Evolutionary conservation across 1,140 invertebrate genomes (phyloP), one percentile per base, ranked within the genome.

Genomic region (Andricus grossulariae): DNA sequence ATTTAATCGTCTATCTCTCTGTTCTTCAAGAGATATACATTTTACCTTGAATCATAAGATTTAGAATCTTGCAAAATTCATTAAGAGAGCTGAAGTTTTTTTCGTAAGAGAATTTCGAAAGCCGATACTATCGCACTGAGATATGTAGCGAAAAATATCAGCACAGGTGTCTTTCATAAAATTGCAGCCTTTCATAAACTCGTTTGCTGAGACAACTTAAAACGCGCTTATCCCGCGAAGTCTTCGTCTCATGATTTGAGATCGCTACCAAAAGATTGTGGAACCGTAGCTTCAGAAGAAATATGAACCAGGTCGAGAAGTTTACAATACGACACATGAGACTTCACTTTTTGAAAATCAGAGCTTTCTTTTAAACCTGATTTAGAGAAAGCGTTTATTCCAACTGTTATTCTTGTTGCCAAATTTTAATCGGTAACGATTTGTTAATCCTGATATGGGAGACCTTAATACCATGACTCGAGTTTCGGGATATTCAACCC

Each of bases 91-190:
- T 39, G 21, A 15, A 5, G 15, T 66, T 66, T 25, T n/a, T 25
- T 8, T 54, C 52, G 8, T 1, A 45, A 45, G 39, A 16, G 11
- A 32, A 15, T 21, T 32, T n/a, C 8, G 16, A 66, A 66, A 66
- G 57, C 57, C 25, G 60, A 66, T 66, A 39, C 32, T 66, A 66
- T 66, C 60, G 21, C 57, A 12, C 16, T 66, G 60, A 66, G n/a
- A 66, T 39, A 32, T 66, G 39, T 32, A 32, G 15, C 6, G 25
- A 66, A 66, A 66, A 66, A 39, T 66, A 66, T 66, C 16, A 66
- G 60, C 25, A n/a, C 60, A 66, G 60, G 60, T 66, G 60, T 66
- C 60, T 66, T 66, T 66, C 60, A 66, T 66, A 66, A 66, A 66
- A 25, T 39, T 16, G 25, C 60, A 45, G 60, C 39, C 60, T 66